Percentiles rank a stretch among this genome's conserved stretches.
Conservation (phyloP, 2,113 vertebrate species). For the Tachysurus fulvidraco region DNA sequence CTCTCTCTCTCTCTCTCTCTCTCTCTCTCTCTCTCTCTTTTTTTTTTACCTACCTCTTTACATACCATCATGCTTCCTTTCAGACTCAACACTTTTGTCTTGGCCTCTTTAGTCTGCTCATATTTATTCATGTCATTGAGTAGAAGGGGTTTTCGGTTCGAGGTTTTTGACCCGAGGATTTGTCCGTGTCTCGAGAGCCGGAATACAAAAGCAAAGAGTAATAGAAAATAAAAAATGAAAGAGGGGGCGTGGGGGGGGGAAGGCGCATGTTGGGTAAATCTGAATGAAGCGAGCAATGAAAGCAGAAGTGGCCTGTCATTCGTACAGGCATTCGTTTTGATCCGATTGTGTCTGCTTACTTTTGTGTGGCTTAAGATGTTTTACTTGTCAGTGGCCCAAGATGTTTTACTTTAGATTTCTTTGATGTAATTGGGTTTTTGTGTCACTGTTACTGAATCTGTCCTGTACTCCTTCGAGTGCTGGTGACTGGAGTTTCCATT, state of each 20-base stretch:
- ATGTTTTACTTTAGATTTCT: background rate
- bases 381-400: background rate
- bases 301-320: background rate
- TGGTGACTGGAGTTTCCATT: background rate
- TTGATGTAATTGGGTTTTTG: background rate
- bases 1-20: background rate
- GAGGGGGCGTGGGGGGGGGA: background rate
- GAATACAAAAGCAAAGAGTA: constrained; percentile 25
- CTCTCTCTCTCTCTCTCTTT: background rate
- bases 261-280: background rate
- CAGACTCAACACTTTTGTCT: background rate
- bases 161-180: constrained; percentile 16
- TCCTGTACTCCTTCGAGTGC: background rate
- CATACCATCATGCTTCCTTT: background rate
- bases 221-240: constrained; percentile 11
- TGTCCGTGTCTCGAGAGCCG: constrained; percentile 27
- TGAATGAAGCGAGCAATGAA: background rate
- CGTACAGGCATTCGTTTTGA: background rate
- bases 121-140: constrained; percentile 23
- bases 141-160: constrained; percentile 36
- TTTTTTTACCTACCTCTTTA: background rate
- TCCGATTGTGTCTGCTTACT: background rate
- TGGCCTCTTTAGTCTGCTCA: background rate
- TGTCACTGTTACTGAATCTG: background rate
- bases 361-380: background rate